Conservation (phyloP, 2,113 vertebrate genomes). For the Podilymbus podiceps region DNA sequence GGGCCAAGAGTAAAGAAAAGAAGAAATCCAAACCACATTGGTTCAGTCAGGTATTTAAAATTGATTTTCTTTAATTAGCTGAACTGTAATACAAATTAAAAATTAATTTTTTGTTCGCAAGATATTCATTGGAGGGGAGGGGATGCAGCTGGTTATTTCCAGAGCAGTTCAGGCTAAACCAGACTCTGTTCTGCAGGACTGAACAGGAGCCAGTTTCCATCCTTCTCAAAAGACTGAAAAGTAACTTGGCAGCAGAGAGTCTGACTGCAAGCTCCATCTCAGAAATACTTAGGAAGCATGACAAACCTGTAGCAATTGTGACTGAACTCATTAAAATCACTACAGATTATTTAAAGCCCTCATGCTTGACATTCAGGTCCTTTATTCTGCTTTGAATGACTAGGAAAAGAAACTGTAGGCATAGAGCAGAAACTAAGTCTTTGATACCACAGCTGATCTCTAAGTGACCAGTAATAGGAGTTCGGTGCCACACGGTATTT, state of each 20-base stretch:
- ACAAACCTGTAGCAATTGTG: slow-evolving; percentile 40
- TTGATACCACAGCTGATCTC: fast-evolving
- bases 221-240: slow-evolving; percentile 3
- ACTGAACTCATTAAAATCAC: slow-evolving; percentile 48
- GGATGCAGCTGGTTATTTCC: slow-evolving; percentile 35
- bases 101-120: slow-evolving; percentile 15
- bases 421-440: background rate
- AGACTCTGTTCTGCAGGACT: slow-evolving; percentile 7
- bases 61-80: slow-evolving; percentile 29
- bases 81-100: slow-evolving; percentile 42
- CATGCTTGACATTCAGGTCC: background rate
- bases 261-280: slow-evolving; percentile 3
- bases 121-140: slow-evolving; percentile 32
- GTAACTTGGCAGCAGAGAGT: slow-evolving; percentile 39
- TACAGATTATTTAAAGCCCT: slow-evolving; percentile 38
- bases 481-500: background rate
- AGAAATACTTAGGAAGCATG: slow-evolving; percentile 38
- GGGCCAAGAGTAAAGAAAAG: background rate
- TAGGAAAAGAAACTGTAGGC: background rate
- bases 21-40: background rate
- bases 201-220: slow-evolving; percentile 20
- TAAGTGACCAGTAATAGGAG: background rate
- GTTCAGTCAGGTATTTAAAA: slow-evolving; percentile 32
- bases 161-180: background rate
- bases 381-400: slow-evolving; percentile 15